Evolutionary conservation across 2,113 vertebrate genomes (phyloP).

Genomic region (human (Homo sapiens)): DNA sequence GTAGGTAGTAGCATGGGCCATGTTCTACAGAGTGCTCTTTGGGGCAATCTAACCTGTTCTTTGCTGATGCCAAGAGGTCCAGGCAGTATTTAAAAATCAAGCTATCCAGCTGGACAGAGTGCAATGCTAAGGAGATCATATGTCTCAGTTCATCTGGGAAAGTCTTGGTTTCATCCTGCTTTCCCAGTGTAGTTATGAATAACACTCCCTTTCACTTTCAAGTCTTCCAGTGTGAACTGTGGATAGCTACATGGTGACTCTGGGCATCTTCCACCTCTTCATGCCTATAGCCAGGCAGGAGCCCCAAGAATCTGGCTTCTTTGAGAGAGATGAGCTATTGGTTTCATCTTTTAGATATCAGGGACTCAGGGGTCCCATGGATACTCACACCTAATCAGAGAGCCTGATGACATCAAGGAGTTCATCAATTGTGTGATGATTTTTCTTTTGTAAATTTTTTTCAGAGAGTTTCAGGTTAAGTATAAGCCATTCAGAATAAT

Average conservation of each 20-base stretch:
- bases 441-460: conserved; percentile 2
- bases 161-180: background rate
- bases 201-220: background rate
- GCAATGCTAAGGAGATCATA: background rate
- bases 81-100: background rate
- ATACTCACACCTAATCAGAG: background rate
- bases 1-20: background rate
- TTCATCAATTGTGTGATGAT: background rate
- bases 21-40: background rate
- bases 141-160: background rate
- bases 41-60: background rate
- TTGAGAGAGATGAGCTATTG: background rate
- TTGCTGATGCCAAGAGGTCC: background rate
- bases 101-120: background rate
- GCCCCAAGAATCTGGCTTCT: background rate
- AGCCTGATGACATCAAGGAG: background rate
- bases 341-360: background rate
- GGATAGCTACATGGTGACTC: background rate
- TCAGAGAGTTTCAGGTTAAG: background rate
- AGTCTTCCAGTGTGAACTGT: background rate
- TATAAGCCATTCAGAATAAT: background rate
- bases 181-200: background rate
- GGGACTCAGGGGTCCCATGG: background rate
- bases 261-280: background rate
- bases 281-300: background rate